Evolutionary conservation across 2,113 vertebrate genomes (phyloP).

Genomic region (Bos javanicus): DNA sequence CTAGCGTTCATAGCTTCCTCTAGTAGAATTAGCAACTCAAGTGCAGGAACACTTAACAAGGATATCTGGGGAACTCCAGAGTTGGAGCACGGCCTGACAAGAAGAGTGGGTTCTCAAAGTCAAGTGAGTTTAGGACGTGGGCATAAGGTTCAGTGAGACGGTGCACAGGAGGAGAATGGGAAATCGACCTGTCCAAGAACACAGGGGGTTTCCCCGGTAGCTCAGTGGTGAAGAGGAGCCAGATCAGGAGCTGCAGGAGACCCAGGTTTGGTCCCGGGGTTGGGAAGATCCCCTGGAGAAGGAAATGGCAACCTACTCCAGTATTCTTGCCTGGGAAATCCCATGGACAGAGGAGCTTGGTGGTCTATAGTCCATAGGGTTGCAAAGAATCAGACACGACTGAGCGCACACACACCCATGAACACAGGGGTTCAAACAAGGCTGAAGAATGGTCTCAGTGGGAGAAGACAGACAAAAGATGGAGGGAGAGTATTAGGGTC

Average conservation of each 20-base stretch:
- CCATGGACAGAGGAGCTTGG: not conserved
- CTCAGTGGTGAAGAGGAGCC: not conserved
- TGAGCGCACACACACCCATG: not conserved
- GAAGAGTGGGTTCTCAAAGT: not conserved
- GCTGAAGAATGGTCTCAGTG: not conserved
- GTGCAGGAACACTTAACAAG: not conserved
- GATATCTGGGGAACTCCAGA: not conserved
- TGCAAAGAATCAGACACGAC: not conserved
- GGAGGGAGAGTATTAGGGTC: not conserved
- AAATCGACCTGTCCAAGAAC: not conserved
- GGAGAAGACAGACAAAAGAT: not conserved
- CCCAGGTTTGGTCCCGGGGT: not conserved
- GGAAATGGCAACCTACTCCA: not conserved
- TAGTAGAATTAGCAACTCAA: not conserved
- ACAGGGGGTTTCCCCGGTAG: not conserved
- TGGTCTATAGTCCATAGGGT: not conserved
- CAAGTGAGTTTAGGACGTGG: not conserved
- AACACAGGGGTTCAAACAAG: not conserved
- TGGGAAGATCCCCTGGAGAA: rapidly evolving
- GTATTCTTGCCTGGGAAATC: not conserved
- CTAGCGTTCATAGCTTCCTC: not conserved
- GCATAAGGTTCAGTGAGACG: no score
- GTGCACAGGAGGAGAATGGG: not conserved
- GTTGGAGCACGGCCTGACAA: not conserved
- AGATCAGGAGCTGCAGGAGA: not conserved